Percentiles rank a stretch among this genome's conserved stretches.
phyloP scores from a whole-genome alignment of 2,113 vertebrate species.

The Rhinoderma darwinii region DNA sequence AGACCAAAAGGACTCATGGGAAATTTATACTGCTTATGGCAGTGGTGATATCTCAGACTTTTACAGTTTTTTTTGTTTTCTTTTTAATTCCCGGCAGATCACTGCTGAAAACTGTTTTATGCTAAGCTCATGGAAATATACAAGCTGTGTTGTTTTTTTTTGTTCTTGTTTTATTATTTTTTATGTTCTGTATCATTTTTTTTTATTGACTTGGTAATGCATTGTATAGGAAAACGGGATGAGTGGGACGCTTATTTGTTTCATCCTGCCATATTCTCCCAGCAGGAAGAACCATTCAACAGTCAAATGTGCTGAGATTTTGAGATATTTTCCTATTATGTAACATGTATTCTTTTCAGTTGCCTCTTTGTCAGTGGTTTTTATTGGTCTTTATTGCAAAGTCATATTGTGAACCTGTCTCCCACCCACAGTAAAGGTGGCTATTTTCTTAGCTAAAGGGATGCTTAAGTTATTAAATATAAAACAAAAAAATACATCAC shows the following conservation, averaged over 20 bases:
- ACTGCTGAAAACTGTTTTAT: constrained; percentile 36
- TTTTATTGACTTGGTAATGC: constrained; percentile 39
- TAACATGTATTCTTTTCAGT: neutral
- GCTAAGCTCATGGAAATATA: constrained; percentile 53
- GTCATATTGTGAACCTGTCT: neutral
- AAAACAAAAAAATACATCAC: neutral
- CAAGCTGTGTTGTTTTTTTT: constrained; percentile 35
- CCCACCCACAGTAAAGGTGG: neutral
- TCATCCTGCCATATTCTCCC: neutral
- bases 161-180: constrained; percentile 22
- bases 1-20: constrained; percentile 39
- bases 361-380: neutral
- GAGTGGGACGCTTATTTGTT: constrained; percentile 12
- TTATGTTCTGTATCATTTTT: constrained; percentile 43
- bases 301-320: neutral
- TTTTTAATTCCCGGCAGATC: neutral
- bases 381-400: constrained; percentile 7
- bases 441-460: neutral
- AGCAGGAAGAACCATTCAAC: neutral
- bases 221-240: constrained; percentile 27
- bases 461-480: neutral
- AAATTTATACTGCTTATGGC: constrained; percentile 17
- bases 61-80: neutral
- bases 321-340: neutral
- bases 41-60: constrained; percentile 17